Conservation (phyloP, 2,113 vertebrate genomes). For the Climacteris rufus region DNA sequence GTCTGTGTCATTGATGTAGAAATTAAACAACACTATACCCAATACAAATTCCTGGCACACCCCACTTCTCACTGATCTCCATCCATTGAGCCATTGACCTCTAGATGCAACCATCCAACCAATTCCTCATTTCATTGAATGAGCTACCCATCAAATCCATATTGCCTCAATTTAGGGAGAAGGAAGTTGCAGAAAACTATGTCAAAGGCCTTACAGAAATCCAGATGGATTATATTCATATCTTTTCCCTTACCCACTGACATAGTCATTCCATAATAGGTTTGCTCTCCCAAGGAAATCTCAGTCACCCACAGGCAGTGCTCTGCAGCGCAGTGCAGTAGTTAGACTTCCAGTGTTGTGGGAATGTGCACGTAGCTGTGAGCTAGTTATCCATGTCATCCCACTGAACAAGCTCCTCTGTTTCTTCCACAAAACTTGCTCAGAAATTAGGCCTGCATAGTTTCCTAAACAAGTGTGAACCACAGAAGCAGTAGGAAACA, state of each 20-base stretch:
- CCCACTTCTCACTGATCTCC: not conserved
- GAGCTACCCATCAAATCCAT: not conserved
- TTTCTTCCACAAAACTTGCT: not conserved
- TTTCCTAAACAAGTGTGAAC: not conserved
- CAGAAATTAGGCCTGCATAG: not conserved
- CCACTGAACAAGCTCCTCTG: not conserved
- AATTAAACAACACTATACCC: not conserved
- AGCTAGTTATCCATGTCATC: not conserved
- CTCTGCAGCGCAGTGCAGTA: not conserved
- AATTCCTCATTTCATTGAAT: not conserved
- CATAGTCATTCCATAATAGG: not conserved
- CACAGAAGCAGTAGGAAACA: not conserved
- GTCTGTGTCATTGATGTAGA: not conserved
- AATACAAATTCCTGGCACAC: rapidly evolving
- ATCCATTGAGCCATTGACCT: not conserved
- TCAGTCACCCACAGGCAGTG: not conserved
- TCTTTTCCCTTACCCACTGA: not conserved
- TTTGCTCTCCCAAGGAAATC: not conserved
- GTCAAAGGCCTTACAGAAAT: not conserved
- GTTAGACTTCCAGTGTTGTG: not conserved
- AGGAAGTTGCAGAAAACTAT: not conserved
- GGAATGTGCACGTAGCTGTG: not conserved
- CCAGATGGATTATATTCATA: not conserved
- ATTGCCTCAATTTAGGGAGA: not conserved
- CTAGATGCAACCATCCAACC: not conserved